phyloP scores from a whole-genome alignment of 2,888 invertebrate genomes.

The Craniophora ligustri region DNA sequence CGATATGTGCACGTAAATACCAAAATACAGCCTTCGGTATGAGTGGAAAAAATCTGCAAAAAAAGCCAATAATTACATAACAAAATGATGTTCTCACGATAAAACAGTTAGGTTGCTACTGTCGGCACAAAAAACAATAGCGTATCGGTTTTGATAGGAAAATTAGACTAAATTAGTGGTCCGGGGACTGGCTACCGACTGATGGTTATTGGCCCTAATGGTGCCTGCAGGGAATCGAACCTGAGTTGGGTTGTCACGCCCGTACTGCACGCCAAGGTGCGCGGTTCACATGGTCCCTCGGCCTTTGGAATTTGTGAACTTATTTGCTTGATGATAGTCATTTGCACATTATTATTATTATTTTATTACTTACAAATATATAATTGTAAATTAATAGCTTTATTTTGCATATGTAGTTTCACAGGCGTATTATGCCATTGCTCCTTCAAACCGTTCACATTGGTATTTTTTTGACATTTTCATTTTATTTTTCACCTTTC shows the following conservation, averaged over 20 bases:
- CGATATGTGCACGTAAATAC: slow-evolving; percentile 65
- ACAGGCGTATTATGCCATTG: too few species aligned
- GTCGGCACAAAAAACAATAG: slow-evolving; percentile 73
- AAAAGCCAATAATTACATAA: slow-evolving; percentile 78
- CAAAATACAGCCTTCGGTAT: slow-evolving; percentile 65
- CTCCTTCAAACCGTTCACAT: too few species aligned
- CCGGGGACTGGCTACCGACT: slow-evolving; percentile 80
- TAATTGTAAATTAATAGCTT: too few species aligned
- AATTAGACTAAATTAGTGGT: slow-evolving; percentile 88
- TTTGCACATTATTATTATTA: background rate
- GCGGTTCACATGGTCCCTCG: slow-evolving; percentile 73
- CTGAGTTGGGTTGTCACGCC: slow-evolving; percentile 78
- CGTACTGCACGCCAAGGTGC: slow-evolving; percentile 71
- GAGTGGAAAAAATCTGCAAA: slow-evolving; percentile 53
- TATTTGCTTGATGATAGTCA: slow-evolving; percentile 14
- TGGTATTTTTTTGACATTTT: too few species aligned
- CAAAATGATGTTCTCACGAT: slow-evolving; percentile 80
- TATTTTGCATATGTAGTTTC: too few species aligned
- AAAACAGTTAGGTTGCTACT: slow-evolving; percentile 78
- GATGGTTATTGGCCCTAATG: slow-evolving; percentile 86
- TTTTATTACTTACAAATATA: background rate
- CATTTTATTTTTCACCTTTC: too few species aligned
- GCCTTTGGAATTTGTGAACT: slow-evolving; percentile 27
- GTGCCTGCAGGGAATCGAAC: slow-evolving; percentile 83
- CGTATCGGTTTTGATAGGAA: slow-evolving; percentile 86